A percentile compares a stretch with the other conserved stretches of the same genome.
phyloP scores from a whole-genome alignment of 1,140 invertebrate species.

The Euglossa dilemma region DNA sequence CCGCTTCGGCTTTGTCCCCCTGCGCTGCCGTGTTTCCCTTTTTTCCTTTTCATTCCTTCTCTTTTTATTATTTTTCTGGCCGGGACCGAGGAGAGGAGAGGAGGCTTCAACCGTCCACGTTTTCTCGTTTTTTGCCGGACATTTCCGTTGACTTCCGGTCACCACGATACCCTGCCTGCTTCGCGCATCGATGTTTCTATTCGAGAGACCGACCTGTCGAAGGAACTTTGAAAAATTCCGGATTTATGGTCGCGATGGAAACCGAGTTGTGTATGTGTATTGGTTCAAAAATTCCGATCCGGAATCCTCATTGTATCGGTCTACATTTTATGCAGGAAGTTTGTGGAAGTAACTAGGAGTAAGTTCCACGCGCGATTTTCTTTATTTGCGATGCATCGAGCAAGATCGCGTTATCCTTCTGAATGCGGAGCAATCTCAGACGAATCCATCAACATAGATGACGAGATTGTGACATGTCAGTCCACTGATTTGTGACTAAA shows the following conservation, averaged over 20 bases:
- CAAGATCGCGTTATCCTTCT: too few relatives aligned
- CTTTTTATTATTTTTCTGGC: not conserved
- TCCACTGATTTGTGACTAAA: too few relatives aligned
- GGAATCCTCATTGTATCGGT: not conserved
- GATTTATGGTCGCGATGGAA: not conserved
- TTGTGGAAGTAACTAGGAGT: too few relatives aligned
- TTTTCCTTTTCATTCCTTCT: not conserved
- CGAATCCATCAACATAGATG: too few relatives aligned
- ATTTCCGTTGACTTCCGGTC: not conserved
- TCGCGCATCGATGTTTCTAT: not conserved
- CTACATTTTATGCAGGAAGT: not conserved
- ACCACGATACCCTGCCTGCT: not conserved
- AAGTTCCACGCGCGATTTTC: too few relatives aligned
- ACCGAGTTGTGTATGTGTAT: not conserved
- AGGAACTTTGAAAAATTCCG: not conserved
- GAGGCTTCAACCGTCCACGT: too few relatives aligned
- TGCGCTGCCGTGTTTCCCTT: too few relatives aligned
- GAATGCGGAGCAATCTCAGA: too few relatives aligned
- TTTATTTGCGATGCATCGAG: too few relatives aligned
- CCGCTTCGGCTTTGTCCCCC: not conserved
- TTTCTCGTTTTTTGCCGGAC: not conserved
- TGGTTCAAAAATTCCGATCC: not conserved
- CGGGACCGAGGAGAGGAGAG: too few relatives aligned
- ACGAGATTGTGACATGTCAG: too few relatives aligned
- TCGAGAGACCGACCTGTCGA: not conserved